Base-by-base conservation (phyloP, 2,888 invertebrate genomes). In the Omphaloscelis lunosa region DNA sequence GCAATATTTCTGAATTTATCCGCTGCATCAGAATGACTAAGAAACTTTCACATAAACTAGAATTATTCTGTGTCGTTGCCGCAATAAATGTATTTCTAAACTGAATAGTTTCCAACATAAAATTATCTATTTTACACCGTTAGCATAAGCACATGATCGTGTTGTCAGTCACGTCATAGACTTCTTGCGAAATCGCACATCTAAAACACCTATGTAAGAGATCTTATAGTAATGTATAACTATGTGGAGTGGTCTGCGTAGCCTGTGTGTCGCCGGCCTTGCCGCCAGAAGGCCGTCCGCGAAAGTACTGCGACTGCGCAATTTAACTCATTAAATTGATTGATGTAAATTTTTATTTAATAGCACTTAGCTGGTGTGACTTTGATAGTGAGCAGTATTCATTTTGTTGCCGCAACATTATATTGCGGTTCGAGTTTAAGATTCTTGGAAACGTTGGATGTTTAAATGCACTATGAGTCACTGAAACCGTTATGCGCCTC, bases 211-310 rank as follows among this genome's bases (percentile, higher is more conserved):
- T 80, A 66, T 80, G 61, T 77, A 78, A 79, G 69, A 75, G 61
- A 75, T 84, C 62, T 80, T 80, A 62, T 79, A 73, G 65, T 72
- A 79, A 80, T 77, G 69, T 81, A 77, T 80, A 65, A 77, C 79
- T 83, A 81, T 73, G 82, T 87, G 73, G 72, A 82, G 82, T 84
- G 90, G 88, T 88, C 87, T 85, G 88, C 92, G 86, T 83, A 94
- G 95, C 92, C 95, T 89, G 92, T 91, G 87, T 92, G 95, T 93
- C 94, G 95, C 94, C 95, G 95, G 93, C 95, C 95, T 95, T 95
- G 95, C 87, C 72, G 53, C 48, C 86, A 90, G 94, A 95, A 95
- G 95, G 95, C 93, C 93, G 92, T 41, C 83, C 89, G 90, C 91
- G 91, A 93, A 91, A 93, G 92, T 91, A 88, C 15, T 45, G 45